Percentiles rank a stretch among this genome's conserved stretches.
These are phyloP conservation scores for Drosophila ustulata DNA, from an alignment of 2,888 invertebrate species.

Conservation along the genomic window DNA sequence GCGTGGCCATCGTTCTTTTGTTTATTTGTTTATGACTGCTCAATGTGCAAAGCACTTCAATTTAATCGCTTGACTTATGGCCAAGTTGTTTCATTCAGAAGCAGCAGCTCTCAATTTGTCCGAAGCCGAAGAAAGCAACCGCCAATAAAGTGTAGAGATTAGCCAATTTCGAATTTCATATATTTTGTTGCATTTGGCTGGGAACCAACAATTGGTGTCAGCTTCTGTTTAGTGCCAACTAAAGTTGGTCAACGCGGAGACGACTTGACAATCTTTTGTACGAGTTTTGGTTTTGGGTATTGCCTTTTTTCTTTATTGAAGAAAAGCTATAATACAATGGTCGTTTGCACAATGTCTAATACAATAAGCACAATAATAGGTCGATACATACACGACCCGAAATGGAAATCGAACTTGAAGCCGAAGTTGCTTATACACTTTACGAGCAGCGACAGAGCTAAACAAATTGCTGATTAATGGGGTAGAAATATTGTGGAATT, in stretches of 20 bases:
- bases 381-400: background rate
- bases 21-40: constrained; percentile 31
- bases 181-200: background rate
- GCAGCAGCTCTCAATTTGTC: background rate
- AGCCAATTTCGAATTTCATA: constrained; percentile 5
- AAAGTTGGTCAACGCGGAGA: constrained; percentile 32
- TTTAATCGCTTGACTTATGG: background rate
- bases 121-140: background rate
- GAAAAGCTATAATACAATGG: constrained; percentile 6
- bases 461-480: background rate
- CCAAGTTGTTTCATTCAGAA: background rate
- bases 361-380: constrained; percentile 10
- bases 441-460: background rate
- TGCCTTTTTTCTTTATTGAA: background rate
- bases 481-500: background rate
- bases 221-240: constrained; percentile 30
- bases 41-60: constrained; percentile 32
- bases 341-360: constrained; percentile 9
- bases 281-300: background rate
- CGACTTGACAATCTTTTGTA: constrained; percentile 12
- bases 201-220: constrained; percentile 37
- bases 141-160: background rate
- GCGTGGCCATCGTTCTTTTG: constrained; percentile 40
- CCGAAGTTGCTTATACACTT: background rate
- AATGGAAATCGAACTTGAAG: constrained; percentile 2